phyloP scores from a whole-genome alignment of 2,888 invertebrate species.

The Apodemia mormo region DNA sequence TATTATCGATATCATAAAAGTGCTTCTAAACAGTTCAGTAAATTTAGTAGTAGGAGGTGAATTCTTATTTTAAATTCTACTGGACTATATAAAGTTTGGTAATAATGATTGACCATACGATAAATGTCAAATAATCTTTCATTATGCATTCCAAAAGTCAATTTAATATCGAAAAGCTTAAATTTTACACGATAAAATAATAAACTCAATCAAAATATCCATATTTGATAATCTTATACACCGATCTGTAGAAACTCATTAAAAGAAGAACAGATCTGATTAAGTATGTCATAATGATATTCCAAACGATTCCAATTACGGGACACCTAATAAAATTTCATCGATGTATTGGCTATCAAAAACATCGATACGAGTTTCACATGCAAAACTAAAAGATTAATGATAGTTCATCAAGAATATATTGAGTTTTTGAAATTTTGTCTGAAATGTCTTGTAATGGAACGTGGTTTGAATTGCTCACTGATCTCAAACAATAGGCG shows the following conservation, averaged over 20 bases:
- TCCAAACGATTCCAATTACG: constrained; percentile 33
- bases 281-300: constrained; percentile 5
- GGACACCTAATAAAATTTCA: constrained; percentile 36
- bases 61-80: not conserved
- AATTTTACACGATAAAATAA: constrained; percentile 16
- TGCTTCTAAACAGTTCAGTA: not conserved
- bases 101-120: constrained; percentile 9
- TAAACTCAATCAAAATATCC: constrained; percentile 13
- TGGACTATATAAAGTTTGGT: not conserved
- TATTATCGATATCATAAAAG: constrained; percentile 1
- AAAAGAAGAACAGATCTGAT: constrained; percentile 19
- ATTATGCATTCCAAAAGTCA: constrained; percentile 13
- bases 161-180: constrained; percentile 10
- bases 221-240: constrained; percentile 14
- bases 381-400: constrained; percentile 31
- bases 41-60: not conserved
- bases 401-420: constrained; percentile 34
- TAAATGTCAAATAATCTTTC: constrained; percentile 3
- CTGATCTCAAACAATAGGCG: constrained; percentile 72
- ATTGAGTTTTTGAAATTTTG: constrained; percentile 34
- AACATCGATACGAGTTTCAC: constrained; percentile 2
- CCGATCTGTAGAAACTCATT: constrained; percentile 28
- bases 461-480: constrained; percentile 50
- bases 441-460: constrained; percentile 34
- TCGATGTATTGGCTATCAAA: not conserved